Evolutionary conservation across 2,888 invertebrate species (phyloP), one percentile per base, ranked within the genome.

Genomic region (Rhagonycha lutea): DNA sequence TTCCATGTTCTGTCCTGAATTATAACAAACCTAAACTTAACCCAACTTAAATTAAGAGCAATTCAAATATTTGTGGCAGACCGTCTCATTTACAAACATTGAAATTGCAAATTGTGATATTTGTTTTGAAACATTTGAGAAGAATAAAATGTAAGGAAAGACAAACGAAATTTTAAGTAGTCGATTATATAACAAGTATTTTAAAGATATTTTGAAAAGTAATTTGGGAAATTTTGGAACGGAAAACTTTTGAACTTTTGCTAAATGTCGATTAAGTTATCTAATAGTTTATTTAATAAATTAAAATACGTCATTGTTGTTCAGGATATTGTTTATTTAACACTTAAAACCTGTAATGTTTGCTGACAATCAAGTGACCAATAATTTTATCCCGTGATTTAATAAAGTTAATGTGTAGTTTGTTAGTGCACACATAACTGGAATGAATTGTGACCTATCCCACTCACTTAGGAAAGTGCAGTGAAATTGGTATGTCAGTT

Each of bases 361-460:
- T 69, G 72, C 68, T 76, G 61, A 74, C 74, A 79, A 76, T 77
- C 77, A 68, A 78, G 69, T 70, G 74, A 75, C 63, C 61, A 75
- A 71, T 32, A 69, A 75, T 69, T 75, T 68, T 60, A 24, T 63
- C 63, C 18, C 24, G 63, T 63, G 63, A 63, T 63, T 63, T 63
- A 63, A 63, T 24, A 24, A 63, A 24, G 63, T 18, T 63, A 32
- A 32, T 62, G 14, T 28, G 18, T 10, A 63, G 18, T 63, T 63
- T 32, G 61, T 32, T 23, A 71, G 63, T 32, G 26, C 65, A 26
- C 63, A 65, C 65, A 28, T 72, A 68, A 65, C 71, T 14, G 72
- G 63, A 69, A 73, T 24, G 63, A 63, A 61, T 73, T 72, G 72
- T 76, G 76, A 76, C 76, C 76, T 76, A 76, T 76, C 76, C 76